Conservation (phyloP, 2,113 vertebrate species). For the Dasyurus viverrinus region DNA sequence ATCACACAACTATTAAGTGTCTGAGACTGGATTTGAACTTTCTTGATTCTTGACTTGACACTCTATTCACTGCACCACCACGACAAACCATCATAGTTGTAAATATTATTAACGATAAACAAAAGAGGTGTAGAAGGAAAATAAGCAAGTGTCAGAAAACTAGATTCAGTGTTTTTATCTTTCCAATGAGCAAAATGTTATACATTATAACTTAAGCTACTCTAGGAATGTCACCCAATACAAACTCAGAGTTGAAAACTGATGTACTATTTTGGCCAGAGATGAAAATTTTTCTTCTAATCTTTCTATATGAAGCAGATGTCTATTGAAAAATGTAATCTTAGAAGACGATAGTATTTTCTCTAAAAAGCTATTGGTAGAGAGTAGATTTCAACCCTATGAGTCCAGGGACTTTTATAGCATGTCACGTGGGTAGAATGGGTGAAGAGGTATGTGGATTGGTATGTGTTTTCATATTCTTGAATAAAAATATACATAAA, state of each 20-base stretch:
- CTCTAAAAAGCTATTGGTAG: slow-evolving; percentile 42
- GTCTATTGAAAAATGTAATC: slow-evolving; percentile 45
- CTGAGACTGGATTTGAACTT: background rate
- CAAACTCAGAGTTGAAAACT: slow-evolving; percentile 57
- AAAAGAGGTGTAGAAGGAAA: slow-evolving; percentile 70
- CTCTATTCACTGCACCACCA: background rate
- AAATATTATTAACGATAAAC: slow-evolving; percentile 65
- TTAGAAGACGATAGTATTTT: slow-evolving; percentile 56
- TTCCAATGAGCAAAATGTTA: slow-evolving; percentile 39
- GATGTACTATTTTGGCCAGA: slow-evolving; percentile 67
- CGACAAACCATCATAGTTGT: slow-evolving; percentile 58
- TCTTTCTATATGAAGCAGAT: slow-evolving; percentile 39
- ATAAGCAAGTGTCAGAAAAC: slow-evolving; percentile 65
- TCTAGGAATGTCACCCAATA: slow-evolving; percentile 62
- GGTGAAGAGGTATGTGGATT: background rate
- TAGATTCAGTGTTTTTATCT: slow-evolving; percentile 49
- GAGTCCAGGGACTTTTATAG: background rate
- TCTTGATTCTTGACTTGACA: background rate
- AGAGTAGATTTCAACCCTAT: slow-evolving; percentile 17
- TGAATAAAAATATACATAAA: background rate
- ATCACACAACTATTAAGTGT: background rate
- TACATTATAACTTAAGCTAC: slow-evolving; percentile 44
- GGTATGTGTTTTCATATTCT: background rate
- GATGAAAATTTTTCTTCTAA: slow-evolving; percentile 48
- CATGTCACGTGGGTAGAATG: background rate